Base-by-base conservation (phyloP, 1,140 invertebrate genomes). In the Ctenoplectra terminalis region DNA sequence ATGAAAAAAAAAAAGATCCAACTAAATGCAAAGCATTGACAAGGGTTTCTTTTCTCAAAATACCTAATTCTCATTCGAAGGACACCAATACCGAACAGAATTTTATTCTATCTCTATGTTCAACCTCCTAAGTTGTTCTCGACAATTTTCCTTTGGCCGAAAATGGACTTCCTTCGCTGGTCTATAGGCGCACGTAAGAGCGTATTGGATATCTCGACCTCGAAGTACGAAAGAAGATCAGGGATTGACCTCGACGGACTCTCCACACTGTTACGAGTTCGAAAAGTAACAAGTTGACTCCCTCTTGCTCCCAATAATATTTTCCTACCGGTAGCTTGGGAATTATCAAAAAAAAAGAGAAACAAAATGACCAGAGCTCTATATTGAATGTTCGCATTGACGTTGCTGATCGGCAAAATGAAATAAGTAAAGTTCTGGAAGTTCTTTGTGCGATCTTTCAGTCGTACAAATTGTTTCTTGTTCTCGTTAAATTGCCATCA, bases 191-290 rank as follows among this genome's bases (percentile, higher is more conserved):
- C 34, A 67, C 50, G 37, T 52, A 84, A 81, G 64, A 48, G 50
- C 50, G 77, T 86, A 85, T 86, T 74, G 80, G 75, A 48, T 78
- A 82, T 15, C 52, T 46, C 40, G 67, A 71, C 43, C 74, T 75
- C 50, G 64, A 82, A 29, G 66, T 61, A 31, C 26, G 29, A 64
- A 66, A 80, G 75, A 71, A 79, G 77, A 87, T 82, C 84, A 72
- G 52, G 70, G 80, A 87, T 87, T 87, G 85, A 87, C 81, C 85
- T 66, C 43, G 60, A 43, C 67, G 52, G 70, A 79, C 58, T 83
- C 54, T 71, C 34, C 63, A 46, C 73, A 80, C 48, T 60, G 75
- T 87, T 86, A 86, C 71, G 46, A 72, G 58, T 74, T 82, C 58
- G 56, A 75, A 34, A 70, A 82, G 73, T 73, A 73, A 77, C 52